Percentiles rank a stretch among this genome's conserved stretches.
Conservation (phyloP, 2,797 vertebrate genomes). For the Alectoris magna region DNA sequence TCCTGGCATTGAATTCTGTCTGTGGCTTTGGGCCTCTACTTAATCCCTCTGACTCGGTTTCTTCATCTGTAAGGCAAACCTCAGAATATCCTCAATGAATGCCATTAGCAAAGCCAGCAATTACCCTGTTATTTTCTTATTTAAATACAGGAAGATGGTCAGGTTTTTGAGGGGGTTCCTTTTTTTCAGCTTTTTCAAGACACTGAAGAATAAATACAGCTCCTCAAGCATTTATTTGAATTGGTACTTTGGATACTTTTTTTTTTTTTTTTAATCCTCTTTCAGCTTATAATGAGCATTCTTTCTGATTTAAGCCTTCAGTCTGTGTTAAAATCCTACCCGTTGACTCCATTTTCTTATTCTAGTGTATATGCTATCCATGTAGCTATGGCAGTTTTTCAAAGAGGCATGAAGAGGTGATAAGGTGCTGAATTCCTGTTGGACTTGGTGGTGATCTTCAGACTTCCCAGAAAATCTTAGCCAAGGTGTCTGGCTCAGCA, state of each 20-base stretch:
- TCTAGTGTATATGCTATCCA: neutral
- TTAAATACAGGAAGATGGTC: neutral
- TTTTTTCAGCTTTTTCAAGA: neutral
- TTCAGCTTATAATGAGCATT: neutral
- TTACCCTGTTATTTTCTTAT: neutral
- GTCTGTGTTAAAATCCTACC: neutral
- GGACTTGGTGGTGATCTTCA: neutral
- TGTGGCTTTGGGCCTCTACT: conserved; percentile 2
- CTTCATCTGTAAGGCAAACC: neutral
- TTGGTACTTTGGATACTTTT: neutral
- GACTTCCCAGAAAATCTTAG: neutral
- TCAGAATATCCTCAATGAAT: neutral
- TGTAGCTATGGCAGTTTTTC: neutral
- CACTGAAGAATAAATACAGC: neutral
- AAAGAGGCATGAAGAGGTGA: neutral
- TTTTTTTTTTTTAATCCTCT: neutral
- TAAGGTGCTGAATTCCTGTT: neutral
- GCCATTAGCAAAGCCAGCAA: neutral
- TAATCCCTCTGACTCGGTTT: conserved; percentile 10
- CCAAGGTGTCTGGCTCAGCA: neutral
- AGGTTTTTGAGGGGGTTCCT: neutral
- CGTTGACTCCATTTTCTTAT: neutral
- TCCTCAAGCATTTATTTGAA: neutral
- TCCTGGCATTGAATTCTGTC: neutral
- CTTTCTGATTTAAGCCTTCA: neutral